Evolutionary conservation across 2,113 vertebrate genomes (phyloP).

Genomic region (Labeo catla): DNA sequence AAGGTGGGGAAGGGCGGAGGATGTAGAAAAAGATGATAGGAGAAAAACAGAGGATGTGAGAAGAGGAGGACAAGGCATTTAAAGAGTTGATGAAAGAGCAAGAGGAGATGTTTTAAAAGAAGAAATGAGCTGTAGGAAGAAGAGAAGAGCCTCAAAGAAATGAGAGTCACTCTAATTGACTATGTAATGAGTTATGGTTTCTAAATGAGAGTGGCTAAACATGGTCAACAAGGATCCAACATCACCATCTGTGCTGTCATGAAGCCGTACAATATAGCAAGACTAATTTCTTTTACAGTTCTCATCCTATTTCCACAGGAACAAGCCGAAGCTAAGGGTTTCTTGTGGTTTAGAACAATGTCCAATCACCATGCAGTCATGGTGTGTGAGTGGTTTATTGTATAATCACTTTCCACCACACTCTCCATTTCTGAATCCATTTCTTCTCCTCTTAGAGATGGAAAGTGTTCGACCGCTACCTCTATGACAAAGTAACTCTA

Average conservation of each 20-base stretch:
- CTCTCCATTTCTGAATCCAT: neutral
- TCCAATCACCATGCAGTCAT: neutral
- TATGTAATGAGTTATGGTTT: neutral
- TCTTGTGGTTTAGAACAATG: slow-evolving; percentile 21
- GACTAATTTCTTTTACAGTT: neutral
- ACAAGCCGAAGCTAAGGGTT: neutral
- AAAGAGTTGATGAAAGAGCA: neutral
- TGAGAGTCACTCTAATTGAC: neutral
- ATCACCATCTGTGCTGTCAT: neutral
- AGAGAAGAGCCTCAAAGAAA: neutral
- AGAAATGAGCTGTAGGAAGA: neutral
- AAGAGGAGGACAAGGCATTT: neutral
- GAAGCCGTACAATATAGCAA: neutral
- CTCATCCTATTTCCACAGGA: slow-evolving; percentile 11
- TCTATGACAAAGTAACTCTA: neutral
- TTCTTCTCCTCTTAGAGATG: neutral
- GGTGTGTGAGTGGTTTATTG: neutral
- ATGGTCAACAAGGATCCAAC: slow-evolving; percentile 8
- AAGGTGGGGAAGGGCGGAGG: neutral
- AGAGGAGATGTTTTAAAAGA: neutral
- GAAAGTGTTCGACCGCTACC: neutral
- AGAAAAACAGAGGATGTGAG: neutral
- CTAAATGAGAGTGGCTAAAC: neutral
- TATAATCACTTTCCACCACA: slow-evolving; percentile 18
- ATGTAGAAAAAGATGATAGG: neutral